phyloP scores from a whole-genome alignment of 2,888 invertebrate genomes.

The Alloscopus bannaensis region DNA sequence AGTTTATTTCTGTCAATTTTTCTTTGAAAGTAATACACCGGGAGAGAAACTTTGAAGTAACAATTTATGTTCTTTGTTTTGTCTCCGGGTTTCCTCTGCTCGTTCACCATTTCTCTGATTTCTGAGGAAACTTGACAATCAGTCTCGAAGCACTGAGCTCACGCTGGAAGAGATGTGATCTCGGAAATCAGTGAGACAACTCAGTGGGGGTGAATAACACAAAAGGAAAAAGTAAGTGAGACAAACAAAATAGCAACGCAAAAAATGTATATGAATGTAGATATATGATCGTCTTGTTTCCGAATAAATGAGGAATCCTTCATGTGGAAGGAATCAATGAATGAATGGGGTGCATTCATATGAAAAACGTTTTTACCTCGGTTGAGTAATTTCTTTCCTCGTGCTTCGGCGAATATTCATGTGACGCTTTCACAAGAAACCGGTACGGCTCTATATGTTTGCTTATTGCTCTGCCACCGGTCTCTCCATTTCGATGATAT shows the following conservation, averaged over 20 bases:
- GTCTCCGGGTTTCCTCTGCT: no score
- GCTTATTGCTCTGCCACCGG: background rate
- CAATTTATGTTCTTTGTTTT: constrained; percentile 11
- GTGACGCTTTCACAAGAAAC: background rate
- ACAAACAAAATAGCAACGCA: constrained; percentile 33
- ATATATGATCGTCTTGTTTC: constrained; percentile 36
- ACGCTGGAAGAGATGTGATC: background rate
- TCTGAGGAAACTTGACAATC: constrained; percentile 4
- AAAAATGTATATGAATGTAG: constrained; percentile 26
- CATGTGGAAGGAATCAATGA: constrained; percentile 60
- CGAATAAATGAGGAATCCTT: constrained; percentile 56
- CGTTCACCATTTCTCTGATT: background rate
- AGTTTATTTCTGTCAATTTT: background rate
- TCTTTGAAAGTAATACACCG: background rate
- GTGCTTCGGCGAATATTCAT: background rate
- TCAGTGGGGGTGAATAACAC: constrained; percentile 52
- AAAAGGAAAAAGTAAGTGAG: constrained; percentile 34
- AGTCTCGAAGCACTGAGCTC: background rate
- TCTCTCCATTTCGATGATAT: background rate
- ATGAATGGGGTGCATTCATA: constrained; percentile 64
- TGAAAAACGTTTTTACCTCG: constrained; percentile 61
- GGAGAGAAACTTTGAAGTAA: constrained; percentile 20
- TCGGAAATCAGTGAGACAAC: constrained; percentile 49
- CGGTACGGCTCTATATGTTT: background rate
- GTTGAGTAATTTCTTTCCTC: constrained; percentile 41